Conservation (phyloP, 2,113 vertebrate genomes). For the Formicarius rufipectus region DNA sequence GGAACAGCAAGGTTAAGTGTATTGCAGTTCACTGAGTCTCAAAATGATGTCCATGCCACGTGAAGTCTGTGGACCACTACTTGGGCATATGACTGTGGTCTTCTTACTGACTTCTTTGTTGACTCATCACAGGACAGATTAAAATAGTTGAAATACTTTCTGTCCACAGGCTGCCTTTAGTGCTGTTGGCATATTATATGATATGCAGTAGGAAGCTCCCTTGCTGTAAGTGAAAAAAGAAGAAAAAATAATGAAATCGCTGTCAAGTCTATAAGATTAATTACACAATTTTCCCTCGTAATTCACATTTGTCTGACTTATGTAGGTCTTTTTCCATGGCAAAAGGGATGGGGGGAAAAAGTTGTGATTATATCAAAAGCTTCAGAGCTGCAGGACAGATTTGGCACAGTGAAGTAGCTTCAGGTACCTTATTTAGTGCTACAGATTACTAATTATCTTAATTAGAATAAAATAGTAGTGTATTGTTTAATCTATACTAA, state of each 20-base stretch:
- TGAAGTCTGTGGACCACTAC: background rate
- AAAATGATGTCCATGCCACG: background rate
- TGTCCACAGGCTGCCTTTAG: background rate
- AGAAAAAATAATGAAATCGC: background rate
- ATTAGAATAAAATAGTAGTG: background rate
- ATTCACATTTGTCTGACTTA: background rate
- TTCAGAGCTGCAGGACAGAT: background rate
- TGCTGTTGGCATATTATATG: background rate
- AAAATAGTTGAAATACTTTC: background rate
- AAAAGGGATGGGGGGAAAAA: background rate
- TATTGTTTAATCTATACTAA: background rate
- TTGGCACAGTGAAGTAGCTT: background rate
- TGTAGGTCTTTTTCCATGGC: background rate
- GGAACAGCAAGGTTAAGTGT: background rate
- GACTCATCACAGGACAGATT: background rate
- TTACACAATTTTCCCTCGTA: background rate
- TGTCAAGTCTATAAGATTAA: background rate
- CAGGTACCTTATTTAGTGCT: background rate
- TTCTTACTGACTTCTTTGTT: background rate
- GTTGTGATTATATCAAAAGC: background rate
- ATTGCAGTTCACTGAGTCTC: background rate
- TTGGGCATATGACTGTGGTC: background rate
- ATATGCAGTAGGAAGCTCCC: background rate
- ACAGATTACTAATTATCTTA: background rate
- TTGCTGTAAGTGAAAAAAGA: background rate